phyloP scores from a whole-genome alignment of 2,888 invertebrate species.

The Idaea aversata region DNA sequence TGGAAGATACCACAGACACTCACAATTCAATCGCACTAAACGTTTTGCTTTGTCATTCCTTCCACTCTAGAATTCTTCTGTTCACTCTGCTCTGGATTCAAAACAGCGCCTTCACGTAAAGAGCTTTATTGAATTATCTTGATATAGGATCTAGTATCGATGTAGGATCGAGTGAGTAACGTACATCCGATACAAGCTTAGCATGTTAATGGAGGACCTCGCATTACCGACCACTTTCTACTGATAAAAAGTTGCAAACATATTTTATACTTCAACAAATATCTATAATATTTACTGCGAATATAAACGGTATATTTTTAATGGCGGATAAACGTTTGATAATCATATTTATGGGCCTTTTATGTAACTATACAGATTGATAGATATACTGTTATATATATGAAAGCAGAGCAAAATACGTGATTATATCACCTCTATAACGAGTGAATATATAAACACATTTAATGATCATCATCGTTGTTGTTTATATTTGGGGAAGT shows the following conservation, averaged over 20 bases:
- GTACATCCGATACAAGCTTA: background rate
- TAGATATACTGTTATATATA: background rate
- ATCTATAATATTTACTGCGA: background rate
- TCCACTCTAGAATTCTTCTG: no score
- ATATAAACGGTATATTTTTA: background rate
- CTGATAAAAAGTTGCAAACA: slow-evolving; percentile 2
- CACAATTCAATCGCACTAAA: no score
- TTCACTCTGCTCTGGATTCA: no score
- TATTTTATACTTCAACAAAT: slow-evolving; percentile 1
- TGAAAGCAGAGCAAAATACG: background rate
- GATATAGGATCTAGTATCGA: no score
- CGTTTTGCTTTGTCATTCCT: no score
- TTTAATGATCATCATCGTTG: background rate
- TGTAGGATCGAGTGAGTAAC: no score
- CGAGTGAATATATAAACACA: background rate
- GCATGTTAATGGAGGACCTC: background rate
- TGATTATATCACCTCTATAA: background rate
- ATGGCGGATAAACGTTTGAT: background rate
- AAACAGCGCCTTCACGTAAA: no score
- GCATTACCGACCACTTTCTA: slow-evolving; percentile 3
- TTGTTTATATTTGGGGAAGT: background rate
- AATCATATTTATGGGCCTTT: slow-evolving; percentile 6
- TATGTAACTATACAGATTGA: slow-evolving; percentile 1
- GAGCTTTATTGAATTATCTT: no score
- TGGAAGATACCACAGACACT: no score